Base-by-base conservation (phyloP, 2,888 invertebrate genomes). In the Rhagonycha fulva region DNA sequence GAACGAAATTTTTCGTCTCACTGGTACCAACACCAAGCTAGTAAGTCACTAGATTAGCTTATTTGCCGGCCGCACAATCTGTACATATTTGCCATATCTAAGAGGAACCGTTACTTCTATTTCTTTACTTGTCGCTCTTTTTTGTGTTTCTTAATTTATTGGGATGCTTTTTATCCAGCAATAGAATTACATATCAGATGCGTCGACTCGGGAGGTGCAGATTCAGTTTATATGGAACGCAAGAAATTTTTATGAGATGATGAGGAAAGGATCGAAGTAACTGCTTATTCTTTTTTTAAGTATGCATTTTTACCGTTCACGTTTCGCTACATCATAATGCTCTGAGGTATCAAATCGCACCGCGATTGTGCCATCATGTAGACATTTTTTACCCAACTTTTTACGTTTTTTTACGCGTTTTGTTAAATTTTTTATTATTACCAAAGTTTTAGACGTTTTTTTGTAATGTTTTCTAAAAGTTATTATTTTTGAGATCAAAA, bases 1-100 rank as follows among this genome's bases (percentile, higher is more conserved):
- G 84, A 84, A 84, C 84, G 82, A 76, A 74, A 78, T 80, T 79
- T 76, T 83, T 81, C 82, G 83, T 84, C 85, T 86, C 86, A 86
- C 86, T 86, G 86, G 86, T 86, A 86, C 84, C 84, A 86, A 86
- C 86, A 86, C 86, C 86, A 86, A 86, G 83, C 84, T 86, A 84
- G 84, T 82, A 83, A 83, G 79, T 84, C 80, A 82, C 82, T 85
- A 85, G 84, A 83, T 83, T 85, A 85, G 84, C 85, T 84, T 83
- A 82, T 83, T 80, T 82, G 84, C 85, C 85, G 84, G 84, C 85
- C 82, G 84, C 84, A 85, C 84, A 83, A 79, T 82, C 78, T 82
- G 81, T 82, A 82, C 79, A 82, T 81, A 82, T 80, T 80, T 80
- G 81, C 81, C 80, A 82, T 77, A 67, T 68, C n/a, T 66, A 66